Percentiles rank a stretch among this genome's conserved stretches.
Conservation (phyloP, 2,113 vertebrate species). For the Pseudorasbora parva region DNA sequence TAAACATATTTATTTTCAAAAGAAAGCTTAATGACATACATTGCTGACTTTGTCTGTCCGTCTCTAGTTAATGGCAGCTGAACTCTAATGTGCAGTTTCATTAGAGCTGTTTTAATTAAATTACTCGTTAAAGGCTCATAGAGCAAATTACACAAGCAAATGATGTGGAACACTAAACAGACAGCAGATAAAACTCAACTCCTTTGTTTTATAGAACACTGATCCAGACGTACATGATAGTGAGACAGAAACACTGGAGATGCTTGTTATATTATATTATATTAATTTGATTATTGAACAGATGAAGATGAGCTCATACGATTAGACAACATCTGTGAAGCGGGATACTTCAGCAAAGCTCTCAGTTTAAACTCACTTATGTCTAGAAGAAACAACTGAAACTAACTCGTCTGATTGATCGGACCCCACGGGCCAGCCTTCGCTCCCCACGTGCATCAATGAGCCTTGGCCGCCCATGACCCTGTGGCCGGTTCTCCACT, state of each 20-base stretch:
- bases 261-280: not conserved
- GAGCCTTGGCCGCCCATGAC: too few species aligned
- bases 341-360: not conserved
- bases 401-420: too few species aligned
- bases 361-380: too few species aligned
- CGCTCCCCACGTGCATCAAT: too few species aligned
- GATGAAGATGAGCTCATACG: not conserved
- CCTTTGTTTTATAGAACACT: not conserved
- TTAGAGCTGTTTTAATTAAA: conserved; percentile 14
- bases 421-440: too few species aligned
- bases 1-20: not conserved
- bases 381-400: too few species aligned
- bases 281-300: not conserved
- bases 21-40: not conserved
- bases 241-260: not conserved
- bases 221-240: not conserved
- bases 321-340: not conserved
- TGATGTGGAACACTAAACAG: conserved; percentile 15
- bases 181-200: not conserved
- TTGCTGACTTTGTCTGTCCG: not conserved
- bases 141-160: conserved; percentile 9
- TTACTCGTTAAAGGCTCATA: conserved; percentile 2
- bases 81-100: conserved; percentile 6
- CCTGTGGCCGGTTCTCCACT: too few species aligned
- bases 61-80: not conserved